Conservation (phyloP, 2,797 vertebrate species). For the Helarctos malayanus region DNA sequence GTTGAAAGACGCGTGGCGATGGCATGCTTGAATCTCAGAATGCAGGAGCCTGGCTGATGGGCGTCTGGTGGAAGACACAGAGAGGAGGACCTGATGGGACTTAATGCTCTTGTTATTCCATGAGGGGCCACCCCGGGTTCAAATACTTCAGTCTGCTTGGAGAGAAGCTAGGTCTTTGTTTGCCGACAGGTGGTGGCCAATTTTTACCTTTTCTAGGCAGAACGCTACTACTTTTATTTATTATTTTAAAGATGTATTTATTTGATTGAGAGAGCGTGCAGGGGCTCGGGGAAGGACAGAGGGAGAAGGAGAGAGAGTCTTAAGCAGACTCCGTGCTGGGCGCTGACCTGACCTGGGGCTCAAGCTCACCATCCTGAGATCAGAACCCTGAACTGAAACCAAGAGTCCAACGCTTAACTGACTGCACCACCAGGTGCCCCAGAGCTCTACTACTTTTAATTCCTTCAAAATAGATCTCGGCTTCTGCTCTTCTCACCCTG, state of each 20-base stretch:
- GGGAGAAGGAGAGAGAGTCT: not conserved
- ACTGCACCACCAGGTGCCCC: not conserved
- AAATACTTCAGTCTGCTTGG: not conserved
- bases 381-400: not conserved
- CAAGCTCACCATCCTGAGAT: not conserved
- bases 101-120: not conserved
- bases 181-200: not conserved
- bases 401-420: not conserved
- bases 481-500: not conserved
- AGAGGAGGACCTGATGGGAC: not conserved
- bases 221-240: not conserved
- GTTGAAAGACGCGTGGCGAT: not conserved
- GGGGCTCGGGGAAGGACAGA: not conserved
- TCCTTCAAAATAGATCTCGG: not conserved
- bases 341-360: not conserved
- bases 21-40: not conserved
- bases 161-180: not conserved
- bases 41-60: not conserved
- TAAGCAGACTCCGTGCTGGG: not conserved
- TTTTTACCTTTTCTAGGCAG: not conserved
- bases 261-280: not conserved
- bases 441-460: not conserved
- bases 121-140: not conserved
- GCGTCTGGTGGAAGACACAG: not conserved
- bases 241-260: not conserved